Evolutionary conservation across 1,140 invertebrate species (phyloP).

Genomic region (Bombus vancouverensis): DNA sequence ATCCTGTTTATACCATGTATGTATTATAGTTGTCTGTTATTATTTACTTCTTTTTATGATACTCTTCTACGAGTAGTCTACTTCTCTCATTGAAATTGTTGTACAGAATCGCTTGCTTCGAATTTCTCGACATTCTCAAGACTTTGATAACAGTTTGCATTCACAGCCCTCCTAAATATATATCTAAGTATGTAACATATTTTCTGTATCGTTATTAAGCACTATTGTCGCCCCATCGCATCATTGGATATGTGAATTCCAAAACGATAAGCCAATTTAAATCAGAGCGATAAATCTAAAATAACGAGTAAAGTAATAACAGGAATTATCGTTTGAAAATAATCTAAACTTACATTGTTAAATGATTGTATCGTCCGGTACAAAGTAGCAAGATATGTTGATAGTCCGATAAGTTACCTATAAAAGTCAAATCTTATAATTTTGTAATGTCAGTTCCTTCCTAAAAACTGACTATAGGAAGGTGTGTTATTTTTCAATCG

Average conservation of each 20-base stretch:
- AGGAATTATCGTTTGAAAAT: not conserved
- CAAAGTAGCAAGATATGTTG: not conserved
- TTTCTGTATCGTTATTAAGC: no score
- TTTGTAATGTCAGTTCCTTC: not conserved
- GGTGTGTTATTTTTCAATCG: not conserved
- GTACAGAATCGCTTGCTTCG: not conserved
- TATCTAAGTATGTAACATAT: no score
- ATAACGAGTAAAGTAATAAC: no score
- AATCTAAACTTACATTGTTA: not conserved
- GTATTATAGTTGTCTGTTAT: not conserved
- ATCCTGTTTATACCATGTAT: not conserved
- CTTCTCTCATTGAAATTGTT: no score
- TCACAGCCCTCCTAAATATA: no score
- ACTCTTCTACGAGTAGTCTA: no score
- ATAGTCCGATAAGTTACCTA: constrained; percentile 26
- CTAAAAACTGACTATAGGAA: not conserved
- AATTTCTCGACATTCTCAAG: not conserved
- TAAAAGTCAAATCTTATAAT: constrained; percentile 36
- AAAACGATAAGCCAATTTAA: no score
- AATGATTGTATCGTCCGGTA: not conserved
- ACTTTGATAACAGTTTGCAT: no score
- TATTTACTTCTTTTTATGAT: not conserved
- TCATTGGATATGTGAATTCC: no score
- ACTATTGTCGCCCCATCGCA: no score
- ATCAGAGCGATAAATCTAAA: no score